Base-by-base conservation (phyloP, 2,888 invertebrate species). In the Euproctis similis region DNA sequence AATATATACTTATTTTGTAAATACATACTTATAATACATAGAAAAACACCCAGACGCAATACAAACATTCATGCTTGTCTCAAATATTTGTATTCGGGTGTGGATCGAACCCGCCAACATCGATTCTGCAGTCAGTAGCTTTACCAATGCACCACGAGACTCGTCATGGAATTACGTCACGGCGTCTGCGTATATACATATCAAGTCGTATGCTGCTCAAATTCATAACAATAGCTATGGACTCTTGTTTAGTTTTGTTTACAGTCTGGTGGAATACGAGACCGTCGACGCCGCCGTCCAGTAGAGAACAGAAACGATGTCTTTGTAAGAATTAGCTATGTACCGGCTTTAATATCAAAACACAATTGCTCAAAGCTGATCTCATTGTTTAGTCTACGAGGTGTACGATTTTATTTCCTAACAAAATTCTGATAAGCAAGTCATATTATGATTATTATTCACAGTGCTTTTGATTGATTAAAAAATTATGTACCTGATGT, bases 361-460 rank as follows among this genome's bases (percentile, higher is more conserved):
- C 53, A 53, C 50, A 48, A 49, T 55, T 45, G 43, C 53, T 51
- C 48, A 64, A n/a, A 64, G 67, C 70, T 82, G 81, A 81, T 74
- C 73, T 80, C 81, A 82, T 80, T 82, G 82, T 81, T 82, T 82
- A 81, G 82, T 82, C 82, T 82, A 75, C 72, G 35, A 45, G n/a
- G 36, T 45, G 47, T 53, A 48, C 60, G 63, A 55, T 68, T 71
- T 72, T 69, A 62, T 65, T 61, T 62, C 54, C 57, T 56, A 61
- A 64, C 66, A 56, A 61, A 63, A 56, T n/a, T n/a, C 55, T 50
- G 53, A 59, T 53, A 58, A 59, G 53, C 55, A 51, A 35, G 48
- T 45, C 37, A 42, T 50, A 46, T n/a, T n/a, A n/a, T 47, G 50
- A 59, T 55, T 58, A 55, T 53, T 54, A 48, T n/a, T n/a, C n/a